Percentiles rank a stretch among this genome's conserved stretches.
Conservation (phyloP, 2,888 invertebrate genomes). For the Sepioteuthis lessoniana region DNA sequence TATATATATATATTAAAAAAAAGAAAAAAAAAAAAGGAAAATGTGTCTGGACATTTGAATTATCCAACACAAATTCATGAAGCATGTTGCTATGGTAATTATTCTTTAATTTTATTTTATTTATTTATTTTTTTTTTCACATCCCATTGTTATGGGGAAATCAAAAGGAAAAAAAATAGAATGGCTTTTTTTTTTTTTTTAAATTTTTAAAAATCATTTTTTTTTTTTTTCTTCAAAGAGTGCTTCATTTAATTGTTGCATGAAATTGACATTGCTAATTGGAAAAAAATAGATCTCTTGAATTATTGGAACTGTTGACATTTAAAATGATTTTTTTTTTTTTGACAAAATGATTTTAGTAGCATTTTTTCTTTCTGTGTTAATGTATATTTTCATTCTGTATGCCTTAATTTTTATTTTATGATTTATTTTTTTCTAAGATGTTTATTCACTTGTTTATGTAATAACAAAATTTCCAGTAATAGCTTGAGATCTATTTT, state of each 20-base stretch:
- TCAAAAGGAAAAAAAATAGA: neutral
- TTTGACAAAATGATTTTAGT: neutral
- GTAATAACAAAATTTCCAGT: neutral
- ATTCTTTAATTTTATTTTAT: constrained; percentile 13
- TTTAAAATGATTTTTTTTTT: neutral
- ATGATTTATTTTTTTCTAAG: neutral
- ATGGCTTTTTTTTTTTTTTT: neutral
- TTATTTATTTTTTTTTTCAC: neutral
- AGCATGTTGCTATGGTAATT: constrained; percentile 43
- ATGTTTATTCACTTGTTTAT: neutral
- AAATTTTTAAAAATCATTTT: neutral
- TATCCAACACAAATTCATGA: constrained; percentile 35
- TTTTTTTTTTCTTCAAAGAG: neutral
- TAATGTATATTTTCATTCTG: neutral
- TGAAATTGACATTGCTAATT: constrained; percentile 42
- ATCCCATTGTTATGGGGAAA: neutral
- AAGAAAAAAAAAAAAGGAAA: too few species aligned
- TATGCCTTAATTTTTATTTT: neutral
- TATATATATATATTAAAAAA: too few species aligned
- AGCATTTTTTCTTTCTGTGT: neutral
- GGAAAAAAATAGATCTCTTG: constrained; percentile 43
- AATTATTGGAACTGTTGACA: constrained; percentile 41
- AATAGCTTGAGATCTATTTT: constrained; percentile 49
- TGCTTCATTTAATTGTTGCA: constrained; percentile 46
- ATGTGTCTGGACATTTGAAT: constrained; percentile 41